A percentile compares a stretch with the other conserved stretches of the same genome.
Evolutionary conservation across 1,140 invertebrate species (phyloP).

Genomic region (Ridgeia piscesae): DNA sequence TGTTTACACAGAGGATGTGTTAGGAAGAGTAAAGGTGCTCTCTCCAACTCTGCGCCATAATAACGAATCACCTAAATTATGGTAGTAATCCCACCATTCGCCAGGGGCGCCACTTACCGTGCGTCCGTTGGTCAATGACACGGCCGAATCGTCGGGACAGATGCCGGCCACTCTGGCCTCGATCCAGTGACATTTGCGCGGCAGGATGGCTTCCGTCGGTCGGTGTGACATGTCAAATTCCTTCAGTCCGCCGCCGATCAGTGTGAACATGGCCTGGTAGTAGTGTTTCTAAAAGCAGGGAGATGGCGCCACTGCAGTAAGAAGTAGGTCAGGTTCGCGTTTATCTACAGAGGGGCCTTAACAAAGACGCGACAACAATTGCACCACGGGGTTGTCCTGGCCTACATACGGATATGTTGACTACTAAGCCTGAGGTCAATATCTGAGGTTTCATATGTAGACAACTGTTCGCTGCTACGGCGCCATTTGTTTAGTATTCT

Average conservation of each 20-base stretch:
- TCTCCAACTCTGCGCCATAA: no score
- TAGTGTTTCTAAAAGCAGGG: slow-evolving; percentile 75
- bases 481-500: no score
- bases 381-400: neutral
- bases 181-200: slow-evolving; percentile 77
- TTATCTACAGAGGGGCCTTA: neutral
- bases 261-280: slow-evolving; percentile 93
- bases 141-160: slow-evolving; percentile 72
- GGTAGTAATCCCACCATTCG: neutral
- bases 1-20: no score
- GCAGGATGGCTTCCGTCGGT: slow-evolving; percentile 72
- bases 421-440: no score
- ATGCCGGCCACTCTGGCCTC: slow-evolving; percentile 73
- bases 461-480: no score
- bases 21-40: no score
- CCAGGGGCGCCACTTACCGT: slow-evolving; percentile 59
- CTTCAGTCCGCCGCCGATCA: slow-evolving; percentile 89
- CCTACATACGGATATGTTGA: neutral
- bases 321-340: neutral
- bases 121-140: slow-evolving; percentile 70
- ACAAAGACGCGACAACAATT: neutral
- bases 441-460: no score
- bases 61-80: neutral
- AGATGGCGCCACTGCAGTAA: neutral
- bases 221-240: slow-evolving; percentile 67